Base-by-base conservation (phyloP, 2,888 invertebrate genomes). In the Polymixis flavicincta region DNA sequence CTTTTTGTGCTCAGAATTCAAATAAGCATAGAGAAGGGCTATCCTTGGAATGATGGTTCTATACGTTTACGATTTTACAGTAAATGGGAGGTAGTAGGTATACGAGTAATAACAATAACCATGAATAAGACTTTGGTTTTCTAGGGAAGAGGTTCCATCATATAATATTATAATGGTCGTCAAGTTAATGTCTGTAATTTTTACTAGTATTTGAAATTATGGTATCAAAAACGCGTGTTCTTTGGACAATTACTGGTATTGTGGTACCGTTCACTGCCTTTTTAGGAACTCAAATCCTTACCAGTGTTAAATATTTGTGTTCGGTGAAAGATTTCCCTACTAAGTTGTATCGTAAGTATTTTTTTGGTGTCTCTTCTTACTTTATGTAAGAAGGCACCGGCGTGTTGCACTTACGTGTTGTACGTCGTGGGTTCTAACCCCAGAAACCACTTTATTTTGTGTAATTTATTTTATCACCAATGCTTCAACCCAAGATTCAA, bases 1-100 rank as follows among this genome's bases (percentile, higher is more conserved):
- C 71, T 71, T 83, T 83, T 71, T 73, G 67, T 83, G 80, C 13
- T 68, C 54, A 9, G 72, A 76, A 76, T 83, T 73, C 76, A 11
- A 84, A 84, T 57, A 59, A 28, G 69, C 61, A 54, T 52, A 60
- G 61, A 59, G 74, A 60, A 52, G 25, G 64, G 64, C 6, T 61
- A 22, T 28, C 54, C 60, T 74, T 71, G 52, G 52, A 19, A 25
- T 59, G 55, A 48, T 50, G 13, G 25, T 45, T 13, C 0, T 55
- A 32, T 32, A 22, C 48, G 28, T 54, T n/a, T 4, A 69, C 57
- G n/a, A 37, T 45, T 71, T 55, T 45, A 45, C 4, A 71, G 45
- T n/a, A n/a, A 71, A 55, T 17, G 54, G 14, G 2, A 8, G 28
- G 28, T 28, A 9, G 28, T 32, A 28, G 19, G 2, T 17, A 25